Base-by-base conservation (phyloP, 2,797 vertebrate species). In the Delichon dasypus region DNA sequence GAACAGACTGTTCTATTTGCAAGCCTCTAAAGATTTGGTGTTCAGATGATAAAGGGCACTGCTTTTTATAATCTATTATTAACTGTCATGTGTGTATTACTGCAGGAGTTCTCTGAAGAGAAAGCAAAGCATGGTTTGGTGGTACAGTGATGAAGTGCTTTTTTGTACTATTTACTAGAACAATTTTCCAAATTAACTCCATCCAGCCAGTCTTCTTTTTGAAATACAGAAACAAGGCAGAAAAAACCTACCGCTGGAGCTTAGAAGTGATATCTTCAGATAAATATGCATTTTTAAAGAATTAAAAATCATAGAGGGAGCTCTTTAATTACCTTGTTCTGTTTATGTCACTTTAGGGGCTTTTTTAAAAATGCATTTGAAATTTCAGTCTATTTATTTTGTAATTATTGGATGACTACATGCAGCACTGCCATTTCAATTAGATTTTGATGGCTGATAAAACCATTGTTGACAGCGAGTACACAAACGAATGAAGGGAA, bases 381-480 rank as follows among this genome's bases (percentile, higher is more conserved):
- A 96, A 97, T 97, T 97, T 97, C 91, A 96, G 94, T 93, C 94
- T 97, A 94, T 97, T 97, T 97, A 89, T 97, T 97, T 97, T 62
- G 58, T 97, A 98, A 97, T 97, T 97, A 96, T 95, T 94, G 94
- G 66, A 92, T 96, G 91, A 91, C 94, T 96, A 90, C 93, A 96
- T 84, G 87, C 84, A 94, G 93, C 80, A 96, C 55, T 94, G 89
- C 87, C 84, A 94, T 97, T 98, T 97, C 96, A 97, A 97, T 98
- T 98, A 97, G 93, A 97, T 97, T 95, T 95, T 97, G 95, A 97
- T 89, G 94, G 75, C 77, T 97, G 97, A 98, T 97, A 97, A 98
- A 97, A 96, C 95, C 65, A 94, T 72, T 96, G 90, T 96, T 97
- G 97, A 97, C 97, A 98, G 82, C 75, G 94, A 94, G 30, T 77